Conservation (phyloP, 2,113 vertebrate genomes). For the Trichomycterus rosablanca region DNA sequence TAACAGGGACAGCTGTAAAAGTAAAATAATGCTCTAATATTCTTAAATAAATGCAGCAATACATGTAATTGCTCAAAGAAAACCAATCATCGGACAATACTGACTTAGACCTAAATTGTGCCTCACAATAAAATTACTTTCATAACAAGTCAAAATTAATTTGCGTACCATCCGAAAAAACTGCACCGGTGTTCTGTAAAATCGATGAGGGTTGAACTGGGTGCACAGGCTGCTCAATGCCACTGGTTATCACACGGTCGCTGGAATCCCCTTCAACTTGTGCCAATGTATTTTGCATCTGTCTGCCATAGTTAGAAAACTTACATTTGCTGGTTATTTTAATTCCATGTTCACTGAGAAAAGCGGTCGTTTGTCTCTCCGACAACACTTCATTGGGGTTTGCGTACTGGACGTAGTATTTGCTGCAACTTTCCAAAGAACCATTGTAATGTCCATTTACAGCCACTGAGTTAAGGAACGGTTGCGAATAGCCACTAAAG, state of each 20-base stretch:
- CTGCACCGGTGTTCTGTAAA: constrained; percentile 76
- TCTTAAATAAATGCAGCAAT: too few relatives aligned
- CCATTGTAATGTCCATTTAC: constrained; percentile 70
- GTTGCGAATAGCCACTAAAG: constrained; percentile 74
- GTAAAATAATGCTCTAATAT: too few relatives aligned
- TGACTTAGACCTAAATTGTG: too few relatives aligned
- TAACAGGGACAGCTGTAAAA: too few relatives aligned
- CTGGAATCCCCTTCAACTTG: constrained; percentile 69
- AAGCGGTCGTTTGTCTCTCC: constrained; percentile 65
- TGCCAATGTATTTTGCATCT: constrained; percentile 63
- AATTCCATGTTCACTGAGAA: constrained; percentile 63
- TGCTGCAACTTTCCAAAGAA: constrained; percentile 72
- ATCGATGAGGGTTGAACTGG: constrained; percentile 71
- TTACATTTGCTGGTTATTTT: constrained; percentile 67
- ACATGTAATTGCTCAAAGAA: too few relatives aligned
- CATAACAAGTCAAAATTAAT: too few relatives aligned
- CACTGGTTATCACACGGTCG: constrained; percentile 66
- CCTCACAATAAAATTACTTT: too few relatives aligned
- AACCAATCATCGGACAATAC: too few relatives aligned
- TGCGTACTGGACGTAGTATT: constrained; percentile 72
- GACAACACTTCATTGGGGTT: constrained; percentile 70
- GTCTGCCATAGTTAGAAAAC: constrained; percentile 69
- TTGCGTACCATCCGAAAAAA: constrained; percentile 80
- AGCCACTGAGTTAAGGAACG: constrained; percentile 78
- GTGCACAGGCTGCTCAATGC: constrained; percentile 75